Evolutionary conservation across 2,113 vertebrate species (phyloP), one percentile per base, ranked within the genome.

Genomic region (Stigmatopora argus): DNA sequence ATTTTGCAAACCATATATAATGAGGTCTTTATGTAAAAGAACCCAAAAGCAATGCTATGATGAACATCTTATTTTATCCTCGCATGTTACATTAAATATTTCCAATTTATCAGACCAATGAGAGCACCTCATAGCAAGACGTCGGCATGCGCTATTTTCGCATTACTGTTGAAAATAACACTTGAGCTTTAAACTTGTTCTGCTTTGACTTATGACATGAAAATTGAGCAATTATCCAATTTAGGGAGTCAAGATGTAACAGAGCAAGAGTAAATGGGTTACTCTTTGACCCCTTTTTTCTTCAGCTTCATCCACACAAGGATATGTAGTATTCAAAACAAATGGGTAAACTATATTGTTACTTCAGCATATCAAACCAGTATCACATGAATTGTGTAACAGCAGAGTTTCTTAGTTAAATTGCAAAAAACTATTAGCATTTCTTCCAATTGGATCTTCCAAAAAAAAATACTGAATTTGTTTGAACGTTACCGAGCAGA

Each of bases 11-110:
- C 61, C 56, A 48, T 31, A 34, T 55, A 56, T 78, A 59, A 47
- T 64, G 80, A 78, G 85, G 82, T 83, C 72, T 67, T 56, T 31
- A 78, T 83, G 80, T 82, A 73, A 85, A 79, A 77, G 41, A 66
- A 31, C 26, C 3, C 26, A 31, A 31, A 31, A 31, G 26, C 26
- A 31, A 77, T 70, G 60, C 63, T 60, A 19, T 70, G 55, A 64
- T 65, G 78, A 73, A 78, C 49, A 19, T 52, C 49, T 52, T 3
- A 19, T 52, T 66, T 68, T 52, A 52, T 58, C 70, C 69, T 72
- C 55, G 21, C 47, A 17, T 67, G 58, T 73, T 79, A 55, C 61
- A 66, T 64, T 65, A 67, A 66, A 72, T n/a, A 18, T 23, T 56
- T 23, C 31, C 15, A 58, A 59, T 8, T 35, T 9, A 59, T 52